phyloP scores from a whole-genome alignment of 2,888 invertebrate species.

The Scaptomyza tumidula region DNA sequence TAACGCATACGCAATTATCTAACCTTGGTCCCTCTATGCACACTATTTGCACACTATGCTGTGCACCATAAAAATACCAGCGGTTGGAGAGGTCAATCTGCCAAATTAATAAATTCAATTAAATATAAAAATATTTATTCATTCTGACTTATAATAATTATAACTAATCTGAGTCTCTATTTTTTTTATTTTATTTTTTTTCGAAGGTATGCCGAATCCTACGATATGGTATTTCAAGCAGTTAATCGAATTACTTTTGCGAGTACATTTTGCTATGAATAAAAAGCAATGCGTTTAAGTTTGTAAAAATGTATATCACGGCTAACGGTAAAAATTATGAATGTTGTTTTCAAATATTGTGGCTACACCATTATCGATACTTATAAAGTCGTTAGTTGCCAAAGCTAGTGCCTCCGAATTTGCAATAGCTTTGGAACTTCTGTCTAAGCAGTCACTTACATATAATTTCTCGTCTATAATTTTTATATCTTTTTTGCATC shows the following conservation, averaged over 20 bases:
- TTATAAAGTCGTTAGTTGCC: constrained; percentile 48
- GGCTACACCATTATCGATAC: constrained; percentile 51
- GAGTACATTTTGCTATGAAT: not conserved
- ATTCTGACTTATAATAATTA: not conserved
- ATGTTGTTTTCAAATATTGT: constrained; percentile 56
- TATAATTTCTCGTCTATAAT: constrained; percentile 29
- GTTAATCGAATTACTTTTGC: not conserved
- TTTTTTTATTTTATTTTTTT: not conserved
- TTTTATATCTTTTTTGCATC: constrained; percentile 43
- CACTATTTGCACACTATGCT: no score
- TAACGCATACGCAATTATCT: no score
- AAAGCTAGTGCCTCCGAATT: constrained; percentile 41
- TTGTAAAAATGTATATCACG: not conserved
- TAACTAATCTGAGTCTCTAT: not conserved
- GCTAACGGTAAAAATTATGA: constrained; percentile 41
- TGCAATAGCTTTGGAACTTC: constrained; percentile 45
- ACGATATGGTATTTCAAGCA: not conserved
- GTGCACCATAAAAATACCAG: no score
- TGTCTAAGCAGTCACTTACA: constrained; percentile 52
- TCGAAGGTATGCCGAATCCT: constrained; percentile 5
- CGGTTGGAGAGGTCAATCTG: not conserved
- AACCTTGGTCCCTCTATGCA: no score
- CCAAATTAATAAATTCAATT: not conserved
- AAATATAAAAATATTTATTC: not conserved
- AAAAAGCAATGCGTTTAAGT: constrained; percentile 61